Conservation (phyloP, 2,888 invertebrate genomes). For the Hypena proboscidalis region DNA sequence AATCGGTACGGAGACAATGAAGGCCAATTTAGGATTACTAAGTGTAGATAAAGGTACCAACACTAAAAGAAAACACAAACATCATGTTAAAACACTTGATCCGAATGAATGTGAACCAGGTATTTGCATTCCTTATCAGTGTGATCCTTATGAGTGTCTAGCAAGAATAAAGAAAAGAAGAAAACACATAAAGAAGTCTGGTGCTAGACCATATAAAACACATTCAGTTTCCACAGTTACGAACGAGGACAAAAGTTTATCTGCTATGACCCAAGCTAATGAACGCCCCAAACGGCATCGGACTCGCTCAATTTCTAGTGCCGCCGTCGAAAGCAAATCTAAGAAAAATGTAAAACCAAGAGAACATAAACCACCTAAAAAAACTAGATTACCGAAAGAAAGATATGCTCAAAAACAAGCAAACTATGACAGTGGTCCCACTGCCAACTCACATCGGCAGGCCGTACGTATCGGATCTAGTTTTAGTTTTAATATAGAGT, state of each 20-base stretch:
- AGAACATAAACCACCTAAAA: neutral
- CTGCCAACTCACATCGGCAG: slow-evolving; percentile 17
- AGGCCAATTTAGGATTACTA: slow-evolving; percentile 4
- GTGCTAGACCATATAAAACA: slow-evolving; percentile 1
- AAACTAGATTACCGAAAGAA: neutral
- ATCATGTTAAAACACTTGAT: slow-evolving; percentile 12
- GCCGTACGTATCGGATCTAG: slow-evolving; percentile 44
- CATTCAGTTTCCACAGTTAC: slow-evolving; percentile 21
- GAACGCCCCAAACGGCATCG: no score
- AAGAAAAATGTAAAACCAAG: no score
- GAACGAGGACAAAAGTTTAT: no score
- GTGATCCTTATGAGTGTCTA: slow-evolving; percentile 46
- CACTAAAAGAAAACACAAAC: slow-evolving; percentile 1
- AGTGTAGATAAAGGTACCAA: slow-evolving; percentile 1
- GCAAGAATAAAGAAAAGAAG: slow-evolving; percentile 31
- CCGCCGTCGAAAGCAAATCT: no score
- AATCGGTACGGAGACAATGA: slow-evolving; percentile 15
- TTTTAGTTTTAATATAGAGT: slow-evolving; percentile 50
- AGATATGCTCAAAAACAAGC: neutral
- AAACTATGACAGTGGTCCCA: neutral
- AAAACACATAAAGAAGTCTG: slow-evolving; percentile 11
- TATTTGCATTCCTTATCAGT: slow-evolving; percentile 47
- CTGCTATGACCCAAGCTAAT: no score
- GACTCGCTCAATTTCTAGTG: no score
- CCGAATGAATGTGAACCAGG: slow-evolving; percentile 49